phyloP scores from a whole-genome alignment of 2,113 vertebrate species.

The Phocoena sinus region DNA sequence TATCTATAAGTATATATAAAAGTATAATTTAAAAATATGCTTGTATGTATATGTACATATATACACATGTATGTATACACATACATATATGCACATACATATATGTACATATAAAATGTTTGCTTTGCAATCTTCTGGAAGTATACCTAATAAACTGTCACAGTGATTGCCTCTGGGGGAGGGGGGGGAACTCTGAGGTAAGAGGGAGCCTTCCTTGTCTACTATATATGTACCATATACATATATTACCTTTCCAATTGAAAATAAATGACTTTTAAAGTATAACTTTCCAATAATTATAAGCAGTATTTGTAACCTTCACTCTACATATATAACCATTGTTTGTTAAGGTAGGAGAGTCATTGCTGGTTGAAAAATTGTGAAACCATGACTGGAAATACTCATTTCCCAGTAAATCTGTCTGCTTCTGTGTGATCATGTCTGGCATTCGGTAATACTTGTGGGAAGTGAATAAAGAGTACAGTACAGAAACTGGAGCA shows the following conservation, averaged over 20 bases:
- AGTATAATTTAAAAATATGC: not conserved
- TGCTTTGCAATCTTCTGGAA: not conserved
- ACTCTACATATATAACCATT: not conserved
- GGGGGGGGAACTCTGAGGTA: not conserved
- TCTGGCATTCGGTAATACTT: not conserved
- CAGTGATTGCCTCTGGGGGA: not conserved
- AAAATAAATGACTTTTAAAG: not conserved
- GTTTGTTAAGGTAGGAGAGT: not conserved
- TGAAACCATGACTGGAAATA: not conserved
- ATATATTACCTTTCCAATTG: not conserved
- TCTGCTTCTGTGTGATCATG: not conserved
- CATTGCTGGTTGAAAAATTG: not conserved
- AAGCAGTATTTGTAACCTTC: not conserved
- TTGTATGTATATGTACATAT: not conserved
- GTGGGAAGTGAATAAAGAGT: not conserved
- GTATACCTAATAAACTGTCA: not conserved
- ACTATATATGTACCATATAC: not conserved
- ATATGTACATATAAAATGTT: not conserved
- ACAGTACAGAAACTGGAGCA: not conserved
- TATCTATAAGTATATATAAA: not conserved
- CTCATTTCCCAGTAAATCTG: not conserved
- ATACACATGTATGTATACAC: fast-evolving
- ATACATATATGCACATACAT: not conserved
- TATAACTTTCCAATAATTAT: not conserved
- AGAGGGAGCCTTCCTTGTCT: not conserved